phyloP scores from a whole-genome alignment of 1,140 invertebrate genomes.

The Rhagoletis zephyria region DNA sequence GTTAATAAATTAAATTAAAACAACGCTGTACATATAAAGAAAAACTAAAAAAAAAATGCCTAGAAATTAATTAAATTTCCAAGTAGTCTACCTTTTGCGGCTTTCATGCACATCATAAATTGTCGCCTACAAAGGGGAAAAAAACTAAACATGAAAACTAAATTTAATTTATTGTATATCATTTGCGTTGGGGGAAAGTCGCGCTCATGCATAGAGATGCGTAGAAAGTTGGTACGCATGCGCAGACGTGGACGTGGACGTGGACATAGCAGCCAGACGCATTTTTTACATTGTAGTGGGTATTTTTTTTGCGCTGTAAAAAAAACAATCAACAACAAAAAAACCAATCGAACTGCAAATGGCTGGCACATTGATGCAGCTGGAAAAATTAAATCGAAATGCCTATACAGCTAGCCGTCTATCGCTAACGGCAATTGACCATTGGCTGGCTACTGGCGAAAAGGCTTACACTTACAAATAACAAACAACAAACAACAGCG shows the following conservation, averaged over 20 bases:
- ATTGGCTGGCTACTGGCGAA: constrained; percentile 1
- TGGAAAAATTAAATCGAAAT: constrained; percentile 41
- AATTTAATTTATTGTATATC: constrained; percentile 49
- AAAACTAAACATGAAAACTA: not conserved
- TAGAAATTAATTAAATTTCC: no score
- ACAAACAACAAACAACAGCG: not conserved
- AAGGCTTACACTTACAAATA: not conserved
- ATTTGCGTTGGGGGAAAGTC: constrained; percentile 51
- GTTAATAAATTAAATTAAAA: not conserved
- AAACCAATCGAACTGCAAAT: not conserved
- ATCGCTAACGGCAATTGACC: constrained; percentile 37
- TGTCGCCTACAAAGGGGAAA: constrained; percentile 14
- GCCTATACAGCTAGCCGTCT: not conserved
- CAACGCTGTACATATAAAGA: not conserved
- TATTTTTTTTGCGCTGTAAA: not conserved
- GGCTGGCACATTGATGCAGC: not conserved
- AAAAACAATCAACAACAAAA: not conserved
- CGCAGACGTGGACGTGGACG: no score
- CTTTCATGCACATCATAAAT: not conserved
- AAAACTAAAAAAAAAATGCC: not conserved
- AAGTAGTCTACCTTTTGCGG: not conserved
- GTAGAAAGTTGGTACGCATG: constrained; percentile 43
- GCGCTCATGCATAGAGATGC: not conserved
- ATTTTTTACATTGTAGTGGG: not conserved
- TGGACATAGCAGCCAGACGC: not conserved